Conservation (phyloP, 1,140 invertebrate genomes). For the Halictus rubicundus region DNA sequence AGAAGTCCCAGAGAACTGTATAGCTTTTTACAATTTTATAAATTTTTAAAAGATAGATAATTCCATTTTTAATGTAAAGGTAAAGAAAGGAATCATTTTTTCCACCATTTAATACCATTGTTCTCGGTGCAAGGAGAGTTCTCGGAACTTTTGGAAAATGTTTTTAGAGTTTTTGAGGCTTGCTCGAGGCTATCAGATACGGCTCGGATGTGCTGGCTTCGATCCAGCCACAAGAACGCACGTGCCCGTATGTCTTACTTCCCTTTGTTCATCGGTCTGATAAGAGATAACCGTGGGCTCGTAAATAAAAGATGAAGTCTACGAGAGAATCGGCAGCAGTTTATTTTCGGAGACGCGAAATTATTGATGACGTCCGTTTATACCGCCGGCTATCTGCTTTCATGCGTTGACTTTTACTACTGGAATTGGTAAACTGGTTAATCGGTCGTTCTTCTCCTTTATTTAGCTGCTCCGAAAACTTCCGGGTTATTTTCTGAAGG, state of each 20-base stretch:
- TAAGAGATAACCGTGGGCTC: not conserved
- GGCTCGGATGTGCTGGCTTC: conserved; percentile 18
- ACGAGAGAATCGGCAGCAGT: not conserved
- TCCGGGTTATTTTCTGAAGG: too few species aligned
- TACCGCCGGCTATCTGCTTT: too few species aligned
- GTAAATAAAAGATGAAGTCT: conserved; percentile 26
- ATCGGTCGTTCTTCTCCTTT: not conserved
- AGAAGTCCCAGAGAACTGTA: too few species aligned
- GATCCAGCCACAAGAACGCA: conserved; percentile 10
- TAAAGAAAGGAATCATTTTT: too few species aligned
- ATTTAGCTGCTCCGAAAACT: not conserved
- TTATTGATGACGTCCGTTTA: not conserved
- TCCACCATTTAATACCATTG: too few species aligned
- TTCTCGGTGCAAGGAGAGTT: too few species aligned
- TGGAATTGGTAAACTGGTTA: not conserved
- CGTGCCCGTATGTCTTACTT: not conserved
- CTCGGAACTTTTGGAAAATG: too few species aligned
- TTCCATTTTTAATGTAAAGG: too few species aligned
- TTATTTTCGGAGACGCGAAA: not conserved
- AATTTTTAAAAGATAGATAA: too few species aligned
- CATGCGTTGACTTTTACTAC: conserved; percentile 19
- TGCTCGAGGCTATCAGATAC: too few species aligned
- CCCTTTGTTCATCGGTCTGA: conserved; percentile 10
- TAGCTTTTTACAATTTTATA: too few species aligned
- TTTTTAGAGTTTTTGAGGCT: too few species aligned